Base-by-base conservation (phyloP, 2,888 invertebrate genomes). In the Pseudoips prasinana region DNA sequence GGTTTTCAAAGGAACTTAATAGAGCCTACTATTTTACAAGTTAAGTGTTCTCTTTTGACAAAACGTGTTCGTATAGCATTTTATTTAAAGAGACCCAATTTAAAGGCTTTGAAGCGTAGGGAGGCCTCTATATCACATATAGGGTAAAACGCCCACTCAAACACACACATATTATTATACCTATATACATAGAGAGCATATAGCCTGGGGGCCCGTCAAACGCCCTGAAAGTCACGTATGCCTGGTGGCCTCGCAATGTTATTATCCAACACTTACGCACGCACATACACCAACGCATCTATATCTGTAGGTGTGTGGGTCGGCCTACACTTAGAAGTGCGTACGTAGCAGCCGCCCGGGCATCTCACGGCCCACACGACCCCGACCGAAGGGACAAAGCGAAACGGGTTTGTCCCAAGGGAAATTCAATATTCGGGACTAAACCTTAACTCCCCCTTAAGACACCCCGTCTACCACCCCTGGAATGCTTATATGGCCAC, bases 341-440 rank as follows among this genome's bases (percentile, higher is more conserved):
- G 65, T 64, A 66, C 58, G 65, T 61, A 59, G 64, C 64, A n/a
- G 64, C 58, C 65, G 77, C 86, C 86, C 86, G 86, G 86, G 87
- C 86, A 84, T 74, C 75, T 59, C 73, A 51, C 62, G 78, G 84
- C 86, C 85, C 81, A 84, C 80, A 83, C 87, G 85, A 85, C 86
- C 87, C 85, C 83, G 79, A 69, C 71, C 74, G 72, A 86, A 88
- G 87, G 88, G 87, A 87, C 87, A 88, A 87, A 86, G 87, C 76
- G 87, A 88, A 88, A 88, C 88, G 88, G 89, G 89, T 89, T 89
- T 87, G 88, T 89, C 89, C 88, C 89, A 81, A 82, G 89, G 89
- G 89, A 89, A 89, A 89, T 89, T 89, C 89, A 89, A 89, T 89
- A 89, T 89, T 89, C 89, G 89, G 89, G 88, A 86, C 88, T 88